Percentiles rank a stretch among this genome's conserved stretches.
phyloP scores from a whole-genome alignment of 2,888 invertebrate genomes.

The Pandemis heparana region DNA sequence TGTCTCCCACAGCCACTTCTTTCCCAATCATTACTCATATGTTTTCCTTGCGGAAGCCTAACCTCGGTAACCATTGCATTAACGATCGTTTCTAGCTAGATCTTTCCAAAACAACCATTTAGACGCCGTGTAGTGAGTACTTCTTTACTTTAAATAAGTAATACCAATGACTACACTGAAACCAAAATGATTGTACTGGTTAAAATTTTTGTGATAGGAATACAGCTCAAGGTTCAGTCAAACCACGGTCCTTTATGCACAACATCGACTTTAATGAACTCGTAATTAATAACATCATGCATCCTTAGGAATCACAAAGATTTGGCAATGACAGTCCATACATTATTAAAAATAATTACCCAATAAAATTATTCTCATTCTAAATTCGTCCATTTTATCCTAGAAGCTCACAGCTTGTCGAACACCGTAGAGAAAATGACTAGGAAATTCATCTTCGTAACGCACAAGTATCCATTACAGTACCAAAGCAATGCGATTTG shows the following conservation, averaged over 20 bases:
- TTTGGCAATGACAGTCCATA: conserved; percentile 35
- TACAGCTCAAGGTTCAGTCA: neutral
- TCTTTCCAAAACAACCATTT: no score
- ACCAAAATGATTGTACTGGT: no score
- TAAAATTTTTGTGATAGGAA: no score
- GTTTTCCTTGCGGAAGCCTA: no score
- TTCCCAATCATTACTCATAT: no score
- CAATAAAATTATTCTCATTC: conserved; percentile 45
- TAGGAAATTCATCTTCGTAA: conserved; percentile 53
- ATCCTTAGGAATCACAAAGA: conserved; percentile 22
- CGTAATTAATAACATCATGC: neutral
- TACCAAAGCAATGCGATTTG: conserved; percentile 53
- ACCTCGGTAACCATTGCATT: no score
- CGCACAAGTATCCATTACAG: conserved; percentile 1
- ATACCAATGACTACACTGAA: no score
- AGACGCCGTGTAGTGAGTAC: no score
- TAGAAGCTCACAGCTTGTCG: conserved; percentile 78
- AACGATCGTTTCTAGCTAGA: no score
- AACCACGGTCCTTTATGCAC: neutral
- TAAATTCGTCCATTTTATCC: conserved; percentile 71
- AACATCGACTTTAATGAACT: neutral
- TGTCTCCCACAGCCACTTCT: no score
- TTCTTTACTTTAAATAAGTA: no score
- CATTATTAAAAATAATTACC: conserved; percentile 45
- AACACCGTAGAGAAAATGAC: conserved; percentile 65